phyloP scores from a whole-genome alignment of 2,797 vertebrate species.

The Paguma larvata region DNA sequence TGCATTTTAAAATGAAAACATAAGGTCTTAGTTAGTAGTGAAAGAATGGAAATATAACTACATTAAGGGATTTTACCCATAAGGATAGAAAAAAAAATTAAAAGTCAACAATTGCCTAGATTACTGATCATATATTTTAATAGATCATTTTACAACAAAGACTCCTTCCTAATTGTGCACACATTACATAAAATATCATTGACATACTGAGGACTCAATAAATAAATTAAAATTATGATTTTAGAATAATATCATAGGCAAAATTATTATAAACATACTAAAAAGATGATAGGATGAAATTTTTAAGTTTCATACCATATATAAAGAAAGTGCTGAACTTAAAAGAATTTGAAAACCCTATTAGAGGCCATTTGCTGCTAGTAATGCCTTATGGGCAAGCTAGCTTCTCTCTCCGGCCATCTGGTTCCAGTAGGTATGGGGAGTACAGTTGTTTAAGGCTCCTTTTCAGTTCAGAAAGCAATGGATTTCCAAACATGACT shows the following conservation, averaged over 20 bases:
- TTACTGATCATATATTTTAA: not conserved
- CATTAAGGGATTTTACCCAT: not conserved
- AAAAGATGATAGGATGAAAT: not conserved
- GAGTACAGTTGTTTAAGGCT: not conserved
- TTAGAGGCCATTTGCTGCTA: too few species aligned
- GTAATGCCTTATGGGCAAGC: not conserved
- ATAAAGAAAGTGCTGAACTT: not conserved
- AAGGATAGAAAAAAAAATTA: not conserved
- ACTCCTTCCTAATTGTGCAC: not conserved
- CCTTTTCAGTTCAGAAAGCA: not conserved
- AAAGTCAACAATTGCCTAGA: not conserved
- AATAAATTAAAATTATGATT: not conserved
- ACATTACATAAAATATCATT: not conserved
- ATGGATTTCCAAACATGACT: not conserved
- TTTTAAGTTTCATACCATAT: not conserved
- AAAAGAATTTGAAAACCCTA: not conserved
- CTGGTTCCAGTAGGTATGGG: not conserved
- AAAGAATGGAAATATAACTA: not conserved
- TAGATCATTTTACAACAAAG: not conserved
- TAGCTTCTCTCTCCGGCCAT: rapidly evolving
- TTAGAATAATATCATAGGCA: not conserved
- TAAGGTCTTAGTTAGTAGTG: not conserved
- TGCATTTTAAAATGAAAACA: constrained; percentile 23
- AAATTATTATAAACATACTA: not conserved
- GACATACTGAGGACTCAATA: not conserved